phyloP scores from a whole-genome alignment of 2,113 vertebrate genomes.

The Embiotoca jacksoni region DNA sequence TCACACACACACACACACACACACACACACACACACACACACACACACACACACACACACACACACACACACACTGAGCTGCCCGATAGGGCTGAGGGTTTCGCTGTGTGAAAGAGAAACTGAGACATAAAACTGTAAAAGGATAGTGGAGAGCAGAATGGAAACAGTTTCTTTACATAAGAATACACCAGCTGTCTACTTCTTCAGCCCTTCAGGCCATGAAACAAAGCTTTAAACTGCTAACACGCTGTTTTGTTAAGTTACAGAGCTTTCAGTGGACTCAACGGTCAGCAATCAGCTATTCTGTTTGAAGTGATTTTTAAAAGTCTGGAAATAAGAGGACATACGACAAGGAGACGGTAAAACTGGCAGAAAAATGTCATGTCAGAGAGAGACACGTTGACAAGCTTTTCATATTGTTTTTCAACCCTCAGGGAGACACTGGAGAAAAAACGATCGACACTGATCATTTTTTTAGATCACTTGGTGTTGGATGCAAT shows the following conservation, averaged over 20 bases:
- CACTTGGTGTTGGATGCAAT: no score
- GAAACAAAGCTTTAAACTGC: constrained; percentile 45
- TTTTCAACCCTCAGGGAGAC: neutral
- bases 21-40: constrained; percentile 42
- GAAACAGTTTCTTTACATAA: constrained; percentile 45
- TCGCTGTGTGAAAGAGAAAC: constrained; percentile 51
- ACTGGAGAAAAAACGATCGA: neutral
- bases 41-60: neutral
- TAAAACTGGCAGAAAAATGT: neutral
- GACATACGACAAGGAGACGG: neutral
- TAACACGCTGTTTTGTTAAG: constrained; percentile 33
- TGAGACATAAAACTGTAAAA: constrained; percentile 59
- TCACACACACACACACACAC: constrained; percentile 42
- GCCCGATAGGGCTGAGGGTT: constrained; percentile 44
- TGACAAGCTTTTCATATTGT: neutral
- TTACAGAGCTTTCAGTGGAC: constrained; percentile 5
- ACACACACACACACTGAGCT: constrained; percentile 37
- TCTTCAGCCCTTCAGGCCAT: constrained; percentile 34
- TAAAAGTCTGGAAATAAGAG: constrained; percentile 5
- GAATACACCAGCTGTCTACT: constrained; percentile 46
- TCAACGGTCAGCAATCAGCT: neutral
- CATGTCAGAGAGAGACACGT: neutral
- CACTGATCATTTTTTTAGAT: no score
- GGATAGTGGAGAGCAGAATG: constrained; percentile 44
- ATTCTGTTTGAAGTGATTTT: constrained; percentile 3